Percentiles rank a stretch among this genome's conserved stretches.
Evolutionary conservation across 2,888 invertebrate species (phyloP).

Genomic region (Troglohyphantes excavatus): DNA sequence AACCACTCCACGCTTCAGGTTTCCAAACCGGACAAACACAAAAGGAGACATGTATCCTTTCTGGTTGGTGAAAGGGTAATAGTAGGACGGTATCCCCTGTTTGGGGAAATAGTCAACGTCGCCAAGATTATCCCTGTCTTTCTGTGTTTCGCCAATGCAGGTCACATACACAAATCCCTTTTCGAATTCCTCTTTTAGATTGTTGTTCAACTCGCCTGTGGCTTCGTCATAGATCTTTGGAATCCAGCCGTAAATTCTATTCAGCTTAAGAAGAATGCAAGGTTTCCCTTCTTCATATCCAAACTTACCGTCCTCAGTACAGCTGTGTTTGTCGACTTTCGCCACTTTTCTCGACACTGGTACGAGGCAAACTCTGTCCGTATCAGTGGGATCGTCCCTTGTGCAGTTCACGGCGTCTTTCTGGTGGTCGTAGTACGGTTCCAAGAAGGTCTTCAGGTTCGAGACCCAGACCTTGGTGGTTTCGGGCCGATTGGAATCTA

Average conservation of each 20-base stretch:
- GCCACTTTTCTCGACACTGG: no score
- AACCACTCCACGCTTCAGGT: conserved; percentile 82
- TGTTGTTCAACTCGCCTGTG: neutral
- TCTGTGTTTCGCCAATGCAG: conserved; percentile 76
- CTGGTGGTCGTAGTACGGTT: conserved; percentile 85
- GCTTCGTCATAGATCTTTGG: neutral
- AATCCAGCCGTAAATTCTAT: conserved; percentile 87
- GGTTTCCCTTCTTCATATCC: conserved; percentile 93
- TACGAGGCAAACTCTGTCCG: conserved; percentile 90
- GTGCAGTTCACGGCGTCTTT: conserved; percentile 83
- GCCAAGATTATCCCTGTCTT: conserved; percentile 83
- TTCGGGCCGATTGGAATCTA: conserved; percentile 84
- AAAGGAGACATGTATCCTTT: conserved; percentile 83
- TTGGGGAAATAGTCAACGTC: conserved; percentile 82
- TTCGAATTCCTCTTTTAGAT: neutral
- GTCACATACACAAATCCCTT: conserved; percentile 9
- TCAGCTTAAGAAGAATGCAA: conserved; percentile 97
- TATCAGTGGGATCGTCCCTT: conserved; percentile 86
- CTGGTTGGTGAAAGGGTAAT: conserved; percentile 83
- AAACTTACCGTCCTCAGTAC: conserved; percentile 89
- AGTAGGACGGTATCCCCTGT: conserved; percentile 82
- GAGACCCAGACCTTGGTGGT: conserved; percentile 53
- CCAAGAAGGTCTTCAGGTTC: conserved; percentile 88
- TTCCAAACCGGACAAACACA: conserved; percentile 83
- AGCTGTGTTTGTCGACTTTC: conserved; percentile 89